Conservation (phyloP, 2,797 vertebrate species). For the Botia almorhae region DNA sequence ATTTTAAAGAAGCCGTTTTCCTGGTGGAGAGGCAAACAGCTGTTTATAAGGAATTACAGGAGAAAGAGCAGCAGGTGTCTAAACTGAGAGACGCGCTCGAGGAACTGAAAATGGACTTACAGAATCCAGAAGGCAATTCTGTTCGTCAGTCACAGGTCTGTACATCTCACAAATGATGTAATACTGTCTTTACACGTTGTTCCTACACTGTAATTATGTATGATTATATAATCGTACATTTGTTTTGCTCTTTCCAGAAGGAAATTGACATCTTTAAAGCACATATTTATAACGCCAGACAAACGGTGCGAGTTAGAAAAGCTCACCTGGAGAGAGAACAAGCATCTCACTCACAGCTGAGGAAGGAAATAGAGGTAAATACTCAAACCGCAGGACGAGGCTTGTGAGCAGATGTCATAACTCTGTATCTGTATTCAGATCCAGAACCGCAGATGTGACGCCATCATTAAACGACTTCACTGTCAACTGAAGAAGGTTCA, state of each 20-base stretch:
- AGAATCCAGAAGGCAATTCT: slow-evolving; percentile 66
- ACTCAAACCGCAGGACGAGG: not conserved
- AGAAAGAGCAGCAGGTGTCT: slow-evolving; percentile 62
- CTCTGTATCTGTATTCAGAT: slow-evolving; percentile 75
- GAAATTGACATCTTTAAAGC: slow-evolving; percentile 64
- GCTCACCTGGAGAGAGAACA: slow-evolving; percentile 62
- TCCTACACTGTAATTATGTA: too few species aligned
- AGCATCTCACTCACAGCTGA: slow-evolving; percentile 66
- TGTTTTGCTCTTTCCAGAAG: slow-evolving; percentile 60
- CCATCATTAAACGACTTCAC: slow-evolving; percentile 85
- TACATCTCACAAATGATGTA: not conserved
- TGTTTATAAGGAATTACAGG: slow-evolving; percentile 63
- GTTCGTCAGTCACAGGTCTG: slow-evolving; percentile 66
- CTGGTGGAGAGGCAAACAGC: slow-evolving; percentile 53
- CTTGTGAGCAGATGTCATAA: not conserved
- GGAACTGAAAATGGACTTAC: slow-evolving; percentile 66
- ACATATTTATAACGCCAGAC: slow-evolving; percentile 58
- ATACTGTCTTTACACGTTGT: too few species aligned
- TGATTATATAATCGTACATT: not conserved
- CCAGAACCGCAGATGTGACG: slow-evolving; percentile 85
- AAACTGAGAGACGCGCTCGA: slow-evolving; percentile 62
- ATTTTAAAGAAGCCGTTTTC: slow-evolving; percentile 62
- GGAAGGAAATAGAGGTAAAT: slow-evolving; percentile 73
- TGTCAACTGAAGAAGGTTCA: slow-evolving; percentile 87
- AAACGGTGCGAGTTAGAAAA: slow-evolving; percentile 52